Base-by-base conservation (phyloP, 2,888 invertebrate species). In the Drosophila kanekoi region DNA sequence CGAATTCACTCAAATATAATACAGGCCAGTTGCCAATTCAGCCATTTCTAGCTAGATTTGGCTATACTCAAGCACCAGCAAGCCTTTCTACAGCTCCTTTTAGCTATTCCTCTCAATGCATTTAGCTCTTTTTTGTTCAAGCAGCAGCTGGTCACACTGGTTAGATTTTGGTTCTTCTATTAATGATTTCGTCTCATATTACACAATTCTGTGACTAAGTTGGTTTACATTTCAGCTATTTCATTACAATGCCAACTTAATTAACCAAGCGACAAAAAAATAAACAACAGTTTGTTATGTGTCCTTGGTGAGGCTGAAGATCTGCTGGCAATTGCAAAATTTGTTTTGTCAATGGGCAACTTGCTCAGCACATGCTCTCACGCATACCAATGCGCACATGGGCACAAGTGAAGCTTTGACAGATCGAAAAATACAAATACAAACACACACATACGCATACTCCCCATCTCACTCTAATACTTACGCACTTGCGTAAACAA, bases 311-410 rank as follows among this genome's bases (percentile, higher is more conserved):
- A 11, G 35, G 6, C 13, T 5, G 9, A 20, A 32, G 16, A 41
- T 28, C 35, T 28, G 32, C 16, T 49, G 35, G 14, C 32, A 44
- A 43, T 32, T 43, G 61, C 38, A 43, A 60, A 68, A 13, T 28
- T 28, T 28, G 28, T 28, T 28, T 28, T 28, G 28, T 20, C 28
- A 23, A 18, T 32, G 23, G 14, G 14, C 37, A 14, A 23, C n/a
- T 47, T 45, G 9, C 54, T 37, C 44, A 33, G 23, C 20, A 35
- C 23, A n/a, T 20, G 18, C 58, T 57, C n/a, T 11, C 16, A 38
- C 52, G 76, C 59, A 73, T 73, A 59, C 63, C n/a, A 76, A 54
- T 65, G 65, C 48, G 67, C 62, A 53, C 52, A 56, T 67, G 47
- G 69, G 40, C 32, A 32, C 40, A 68, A 63, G 49, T 38, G 40